Evolutionary conservation across 2,888 invertebrate genomes (phyloP).

Genomic region (Catocala sponsa): DNA sequence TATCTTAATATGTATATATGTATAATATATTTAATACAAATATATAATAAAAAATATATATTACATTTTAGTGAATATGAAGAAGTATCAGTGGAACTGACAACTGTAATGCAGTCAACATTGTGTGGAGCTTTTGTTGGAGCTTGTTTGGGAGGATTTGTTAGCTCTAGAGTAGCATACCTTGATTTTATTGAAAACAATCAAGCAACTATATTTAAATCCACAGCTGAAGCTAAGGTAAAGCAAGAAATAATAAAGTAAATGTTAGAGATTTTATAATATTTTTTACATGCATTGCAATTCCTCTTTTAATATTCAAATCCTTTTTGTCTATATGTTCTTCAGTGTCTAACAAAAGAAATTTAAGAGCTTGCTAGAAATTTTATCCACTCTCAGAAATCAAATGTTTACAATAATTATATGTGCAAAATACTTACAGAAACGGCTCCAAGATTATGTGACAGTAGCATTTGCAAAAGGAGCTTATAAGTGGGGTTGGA

Average conservation of each 20-base stretch:
- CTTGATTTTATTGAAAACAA: constrained; percentile 91
- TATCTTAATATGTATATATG: too few species aligned
- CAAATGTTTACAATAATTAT: too few species aligned
- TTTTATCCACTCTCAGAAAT: too few species aligned
- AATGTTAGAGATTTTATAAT: too few species aligned
- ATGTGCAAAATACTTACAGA: constrained; percentile 76
- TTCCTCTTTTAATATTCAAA: too few species aligned
- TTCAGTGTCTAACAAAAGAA: too few species aligned
- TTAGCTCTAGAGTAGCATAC: constrained; percentile 88
- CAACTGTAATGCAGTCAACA: constrained; percentile 88
- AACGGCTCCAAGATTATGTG: constrained; percentile 91
- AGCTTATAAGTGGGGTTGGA: constrained; percentile 91
- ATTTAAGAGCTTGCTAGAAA: too few species aligned
- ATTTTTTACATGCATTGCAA: neutral
- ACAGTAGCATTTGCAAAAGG: constrained; percentile 91
- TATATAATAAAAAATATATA: neutral
- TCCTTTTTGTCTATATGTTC: too few species aligned
- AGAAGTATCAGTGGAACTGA: constrained; percentile 88
- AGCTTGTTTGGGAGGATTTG: constrained; percentile 90
- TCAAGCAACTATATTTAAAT: constrained; percentile 91
- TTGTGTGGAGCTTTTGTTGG: constrained; percentile 89
- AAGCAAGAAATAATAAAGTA: neutral
- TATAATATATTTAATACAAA: too few species aligned
- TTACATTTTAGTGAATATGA: constrained; percentile 89
- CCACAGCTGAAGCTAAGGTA: constrained; percentile 91